Percentiles rank a stretch among this genome's conserved stretches.
These are phyloP conservation scores for Dorcus parallelipipedus DNA, from an alignment of 2,888 invertebrate species.

Conservation along the genomic window DNA sequence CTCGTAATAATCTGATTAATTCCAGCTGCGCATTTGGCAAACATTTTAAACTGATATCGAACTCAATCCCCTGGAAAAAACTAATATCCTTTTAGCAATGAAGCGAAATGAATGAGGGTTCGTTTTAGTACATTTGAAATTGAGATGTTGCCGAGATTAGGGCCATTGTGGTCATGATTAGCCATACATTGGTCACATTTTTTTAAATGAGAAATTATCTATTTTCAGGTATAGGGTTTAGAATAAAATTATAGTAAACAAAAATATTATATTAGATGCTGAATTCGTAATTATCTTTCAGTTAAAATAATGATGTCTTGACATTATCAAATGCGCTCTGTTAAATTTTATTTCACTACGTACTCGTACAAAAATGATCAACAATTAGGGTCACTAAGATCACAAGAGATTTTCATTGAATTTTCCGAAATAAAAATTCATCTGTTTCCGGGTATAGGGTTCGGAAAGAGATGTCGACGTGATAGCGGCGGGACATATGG, in stretches of 20 bases:
- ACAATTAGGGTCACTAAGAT: too few relatives aligned
- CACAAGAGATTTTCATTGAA: neutral
- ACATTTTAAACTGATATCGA: conserved; percentile 35
- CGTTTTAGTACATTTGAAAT: conserved; percentile 41
- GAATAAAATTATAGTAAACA: too few relatives aligned
- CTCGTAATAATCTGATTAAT: conserved; percentile 48
- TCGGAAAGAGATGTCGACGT: neutral
- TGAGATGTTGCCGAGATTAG: conserved; percentile 33
- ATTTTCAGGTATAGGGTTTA: too few relatives aligned
- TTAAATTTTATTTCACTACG: too few relatives aligned
- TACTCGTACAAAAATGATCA: too few relatives aligned
- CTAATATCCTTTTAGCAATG: conserved; percentile 16
- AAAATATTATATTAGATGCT: too few relatives aligned
- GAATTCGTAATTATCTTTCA: too few relatives aligned
- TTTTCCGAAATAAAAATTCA: conserved; percentile 17
- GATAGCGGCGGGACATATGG: conserved; percentile 9
- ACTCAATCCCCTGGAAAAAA: conserved; percentile 1
- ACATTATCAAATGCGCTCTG: too few relatives aligned
- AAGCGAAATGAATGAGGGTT: conserved; percentile 19
- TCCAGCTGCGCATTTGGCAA: conserved; percentile 48
- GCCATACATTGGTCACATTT: too few relatives aligned
- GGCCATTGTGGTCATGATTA: too few relatives aligned
- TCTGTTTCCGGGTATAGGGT: conserved; percentile 19
- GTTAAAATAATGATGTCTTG: too few relatives aligned
- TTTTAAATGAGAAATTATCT: too few relatives aligned